These are phyloP conservation scores for Pelagia noctiluca DNA, from an alignment of 30 jellyfish, hydroid and myxozoan species.

Conservation along the genomic window DNA sequence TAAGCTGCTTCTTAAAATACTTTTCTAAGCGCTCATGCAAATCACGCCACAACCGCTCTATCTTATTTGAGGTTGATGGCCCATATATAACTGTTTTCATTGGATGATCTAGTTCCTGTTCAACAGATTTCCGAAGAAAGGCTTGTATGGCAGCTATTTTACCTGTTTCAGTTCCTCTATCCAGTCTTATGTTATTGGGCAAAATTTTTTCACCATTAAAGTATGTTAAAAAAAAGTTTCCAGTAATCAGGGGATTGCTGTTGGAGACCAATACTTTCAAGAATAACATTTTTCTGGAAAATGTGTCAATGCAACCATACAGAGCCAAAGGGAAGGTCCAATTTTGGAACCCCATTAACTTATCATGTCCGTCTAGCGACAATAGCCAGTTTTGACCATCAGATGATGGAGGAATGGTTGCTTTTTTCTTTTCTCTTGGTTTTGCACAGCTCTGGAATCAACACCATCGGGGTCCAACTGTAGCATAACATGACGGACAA, in stretches of 20 bases:
- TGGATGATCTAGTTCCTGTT: neutral
- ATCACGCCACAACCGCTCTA: slow-evolving; percentile 34
- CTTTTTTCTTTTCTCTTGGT: neutral
- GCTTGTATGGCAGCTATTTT: slow-evolving; percentile 11
- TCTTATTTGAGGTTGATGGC: slow-evolving; percentile 15
- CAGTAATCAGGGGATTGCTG: neutral
- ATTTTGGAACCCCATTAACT: slow-evolving; percentile 5
- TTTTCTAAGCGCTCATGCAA: slow-evolving; percentile 10
- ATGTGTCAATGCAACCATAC: slow-evolving; percentile 8
- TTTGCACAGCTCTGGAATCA: neutral
- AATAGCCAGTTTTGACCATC: neutral
- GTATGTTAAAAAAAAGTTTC: neutral
- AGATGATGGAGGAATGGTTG: neutral
- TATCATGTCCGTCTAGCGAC: slow-evolving; percentile 16
- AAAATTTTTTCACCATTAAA: neutral
- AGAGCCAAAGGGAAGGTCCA: slow-evolving; percentile 19
- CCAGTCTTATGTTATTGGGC: slow-evolving; percentile 6
- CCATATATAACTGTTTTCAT: slow-evolving; percentile 4
- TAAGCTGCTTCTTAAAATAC: slow-evolving; percentile 17
- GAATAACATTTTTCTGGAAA: slow-evolving; percentile 3
- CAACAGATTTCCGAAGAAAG: neutral
- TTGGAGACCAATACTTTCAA: neutral
- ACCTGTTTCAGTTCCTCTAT: slow-evolving; percentile 21
- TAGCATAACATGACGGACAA: slow-evolving; percentile 14
- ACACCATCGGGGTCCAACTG: neutral